These are phyloP conservation scores for Ellobius talpinus DNA, from an alignment of 2,113 vertebrate genomes.

Conservation along the genomic window DNA sequence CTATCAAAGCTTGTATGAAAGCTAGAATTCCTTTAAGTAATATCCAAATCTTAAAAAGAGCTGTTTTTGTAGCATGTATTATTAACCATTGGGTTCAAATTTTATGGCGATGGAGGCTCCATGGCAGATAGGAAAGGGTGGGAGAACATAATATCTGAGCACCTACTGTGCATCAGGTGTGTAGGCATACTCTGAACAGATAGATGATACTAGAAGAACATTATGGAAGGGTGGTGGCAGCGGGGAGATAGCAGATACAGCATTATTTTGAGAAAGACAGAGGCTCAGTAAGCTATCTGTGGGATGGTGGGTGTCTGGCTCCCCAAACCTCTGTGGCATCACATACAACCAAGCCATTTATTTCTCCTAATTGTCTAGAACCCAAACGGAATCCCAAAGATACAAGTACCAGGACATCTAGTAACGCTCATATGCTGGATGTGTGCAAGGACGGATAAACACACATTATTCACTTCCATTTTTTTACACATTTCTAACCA, in stretches of 20 bases:
- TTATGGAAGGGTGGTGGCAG: slow-evolving; percentile 48
- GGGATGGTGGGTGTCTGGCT: slow-evolving; percentile 72
- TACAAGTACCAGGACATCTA: slow-evolving; percentile 65
- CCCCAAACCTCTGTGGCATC: slow-evolving; percentile 72
- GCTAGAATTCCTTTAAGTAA: slow-evolving; percentile 66
- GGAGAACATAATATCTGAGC: slow-evolving; percentile 63
- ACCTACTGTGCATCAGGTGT: slow-evolving; percentile 64
- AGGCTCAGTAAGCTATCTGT: slow-evolving; percentile 63
- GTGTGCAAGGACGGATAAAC: slow-evolving; percentile 61
- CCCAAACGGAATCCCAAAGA: slow-evolving; percentile 81
- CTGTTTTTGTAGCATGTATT: background rate
- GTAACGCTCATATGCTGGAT: slow-evolving; percentile 68
- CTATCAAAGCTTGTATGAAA: slow-evolving; percentile 69
- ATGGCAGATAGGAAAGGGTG: slow-evolving; percentile 21
- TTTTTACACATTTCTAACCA: slow-evolving; percentile 75
- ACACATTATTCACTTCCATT: slow-evolving; percentile 51
- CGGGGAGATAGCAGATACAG: slow-evolving; percentile 50
- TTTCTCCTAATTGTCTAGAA: slow-evolving; percentile 64
- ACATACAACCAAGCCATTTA: slow-evolving; percentile 66
- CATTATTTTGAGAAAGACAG: slow-evolving; percentile 55
- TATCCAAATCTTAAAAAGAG: slow-evolving; percentile 46
- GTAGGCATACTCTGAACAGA: slow-evolving; percentile 42
- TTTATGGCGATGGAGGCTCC: slow-evolving; percentile 14
- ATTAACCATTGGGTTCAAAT: slow-evolving; percentile 65
- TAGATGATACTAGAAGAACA: slow-evolving; percentile 47